Base-by-base conservation (phyloP, 2,888 invertebrate genomes). In the Cephus pulcher region DNA sequence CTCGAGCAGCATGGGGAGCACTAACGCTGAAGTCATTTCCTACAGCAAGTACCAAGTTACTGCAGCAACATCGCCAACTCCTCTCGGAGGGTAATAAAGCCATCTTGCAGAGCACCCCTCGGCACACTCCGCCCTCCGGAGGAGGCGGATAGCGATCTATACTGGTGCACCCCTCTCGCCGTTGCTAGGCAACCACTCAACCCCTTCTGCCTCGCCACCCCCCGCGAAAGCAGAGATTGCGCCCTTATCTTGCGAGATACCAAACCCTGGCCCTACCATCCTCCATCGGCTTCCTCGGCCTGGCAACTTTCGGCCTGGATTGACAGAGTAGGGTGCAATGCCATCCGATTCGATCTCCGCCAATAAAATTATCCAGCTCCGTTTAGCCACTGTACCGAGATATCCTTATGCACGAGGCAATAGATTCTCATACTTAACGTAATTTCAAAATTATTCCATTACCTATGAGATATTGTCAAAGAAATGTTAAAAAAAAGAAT, bases 31-130 rank as follows among this genome's bases (percentile, higher is more conserved):
- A 86, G 85, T 88, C 88, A 88, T 89, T 88, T 88, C 88, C 88
- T 87, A 84, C 80, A 86, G 85, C 84, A 81, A 82, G 84, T 84
- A 85, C 83, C 86, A 84, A 88, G 87, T 88, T 88, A 86, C 84
- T 86, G 85, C 86, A 84, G 87, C 86, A 86, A 87, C 86, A 84
- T 84, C 85, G 86, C 85, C 84, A 83, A 86, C 85, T 87, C 86
- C 86, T 87, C 88, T 86, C 79, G 73, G 74, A 40, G 79, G 76
- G 79, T 79, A 79, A 79, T 79, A 79, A 79, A 79, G 91, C 91
- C 91, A 91, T 91, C 91, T 91, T 91, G 91, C 87, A 81, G 86
- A 88, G 87, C 84, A 86, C 82, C 82, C 84, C 83, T 83, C 85
- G 82, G 82, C 81, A 78, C 74, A 81, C 80, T 79, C 80, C 83